Evolutionary conservation across 2,113 vertebrate genomes (phyloP), one percentile per base, ranked within the genome.

Genomic region (Chamaea fasciata): DNA sequence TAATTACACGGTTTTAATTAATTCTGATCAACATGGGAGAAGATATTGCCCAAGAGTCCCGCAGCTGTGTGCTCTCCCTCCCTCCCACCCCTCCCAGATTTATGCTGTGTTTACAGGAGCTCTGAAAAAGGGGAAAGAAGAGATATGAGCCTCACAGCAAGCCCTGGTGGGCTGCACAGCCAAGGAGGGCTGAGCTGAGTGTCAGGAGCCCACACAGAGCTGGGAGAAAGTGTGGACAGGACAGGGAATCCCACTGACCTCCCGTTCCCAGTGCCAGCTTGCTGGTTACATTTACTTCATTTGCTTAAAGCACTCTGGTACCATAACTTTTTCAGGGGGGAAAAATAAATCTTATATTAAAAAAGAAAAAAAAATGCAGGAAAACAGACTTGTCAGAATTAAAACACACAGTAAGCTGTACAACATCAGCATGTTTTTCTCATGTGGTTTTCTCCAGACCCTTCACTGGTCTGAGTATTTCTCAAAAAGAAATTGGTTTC

Each of bases 121-220:
- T 63, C 47, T 63, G 33, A 55, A 46, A 37, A 3, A 27, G 18
- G 27, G 35, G 27, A 47, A 53, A 35, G 57, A 55, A 26, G 20
- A 71, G 21, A 37, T 63, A 27, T 1, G 2, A 63, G 26, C 21
- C 24, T 46, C 20, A 50, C 21, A 52, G 21, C 1, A 6, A 46
- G 52, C 52, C 31, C 65, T 85, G 50, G 1, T 7, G 2, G 22
- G 70, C 1, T 5, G 39, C 57, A 21, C 23, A 1, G 33, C 35
- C 7, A 3, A 0, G 0, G 13, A 31, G 2, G 7, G 13, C n/a
- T 92, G 91, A 2, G 17, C 89, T 94, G 79, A 88, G 82, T 5
- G 41, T 8, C 71, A 12, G 17, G 7, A 27, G 13, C 9, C 28
- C 9, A 1, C 0, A 0, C 71, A 15, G 42, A 30, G 14, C 26